Percentiles rank a stretch among this genome's conserved stretches.
Conservation (phyloP, 2,888 invertebrate species). For the Neoitamus cyanurus region DNA sequence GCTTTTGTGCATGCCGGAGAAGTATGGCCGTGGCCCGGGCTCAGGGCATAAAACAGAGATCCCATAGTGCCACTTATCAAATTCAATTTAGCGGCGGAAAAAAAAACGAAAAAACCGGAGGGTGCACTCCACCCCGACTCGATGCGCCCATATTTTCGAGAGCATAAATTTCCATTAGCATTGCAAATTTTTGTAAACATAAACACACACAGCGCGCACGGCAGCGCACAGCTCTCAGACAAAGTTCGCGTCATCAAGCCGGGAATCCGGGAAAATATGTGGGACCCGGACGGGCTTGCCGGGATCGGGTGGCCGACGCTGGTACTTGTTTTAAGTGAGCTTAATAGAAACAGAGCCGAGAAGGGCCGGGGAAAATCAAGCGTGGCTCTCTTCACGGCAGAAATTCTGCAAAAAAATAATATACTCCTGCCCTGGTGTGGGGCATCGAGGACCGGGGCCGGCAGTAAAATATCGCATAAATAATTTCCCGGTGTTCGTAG, state of each 20-base stretch:
- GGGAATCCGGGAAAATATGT: background rate
- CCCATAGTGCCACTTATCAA: conserved; percentile 52
- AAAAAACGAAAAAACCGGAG: conserved; percentile 12
- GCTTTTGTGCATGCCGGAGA: background rate
- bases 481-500: conserved; percentile 21
- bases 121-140: conserved; percentile 23
- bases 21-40: background rate
- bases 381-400: background rate
- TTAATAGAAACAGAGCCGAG: conserved; percentile 32
- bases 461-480: conserved; percentile 31
- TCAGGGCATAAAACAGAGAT: conserved; percentile 33
- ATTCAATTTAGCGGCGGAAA: conserved; percentile 50
- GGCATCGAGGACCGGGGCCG: background rate
- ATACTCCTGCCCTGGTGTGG: background rate
- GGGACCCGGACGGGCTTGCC: background rate
- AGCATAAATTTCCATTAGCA: conserved; percentile 50
- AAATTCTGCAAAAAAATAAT: background rate
- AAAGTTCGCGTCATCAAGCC: background rate
- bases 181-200: conserved; percentile 49
- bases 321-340: conserved; percentile 37
- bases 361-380: conserved; percentile 10
- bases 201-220: conserved; percentile 34
- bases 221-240: background rate
- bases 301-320: background rate
- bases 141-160: conserved; percentile 47